Evolutionary conservation across 64 coral and sea anemone genomes (phyloP).

Genomic region (Montipora capricornis): DNA sequence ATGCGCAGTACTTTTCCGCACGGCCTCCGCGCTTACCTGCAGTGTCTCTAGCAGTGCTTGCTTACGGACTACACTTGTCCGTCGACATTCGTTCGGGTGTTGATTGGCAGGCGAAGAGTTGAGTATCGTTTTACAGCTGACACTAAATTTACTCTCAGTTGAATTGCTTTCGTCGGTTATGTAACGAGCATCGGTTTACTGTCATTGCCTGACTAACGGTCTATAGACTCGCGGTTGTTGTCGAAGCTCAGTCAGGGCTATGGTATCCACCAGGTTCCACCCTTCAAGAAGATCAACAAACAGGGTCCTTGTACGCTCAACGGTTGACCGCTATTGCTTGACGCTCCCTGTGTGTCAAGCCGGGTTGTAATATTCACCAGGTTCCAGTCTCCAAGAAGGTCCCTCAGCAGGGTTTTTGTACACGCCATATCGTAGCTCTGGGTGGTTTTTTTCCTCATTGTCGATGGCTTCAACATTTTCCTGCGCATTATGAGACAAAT

Average conservation of each 20-base stretch:
- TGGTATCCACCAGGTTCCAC: too few relatives aligned
- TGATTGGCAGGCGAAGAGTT: background rate
- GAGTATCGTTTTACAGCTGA: background rate
- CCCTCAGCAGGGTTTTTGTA: constrained; percentile 8
- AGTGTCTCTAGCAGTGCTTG: too few relatives aligned
- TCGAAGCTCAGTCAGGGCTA: too few relatives aligned
- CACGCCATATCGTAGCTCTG: constrained; percentile 11
- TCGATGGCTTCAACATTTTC: background rate
- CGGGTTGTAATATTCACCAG: constrained; percentile 3
- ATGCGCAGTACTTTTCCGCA: too few relatives aligned
- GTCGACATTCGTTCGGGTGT: background rate
- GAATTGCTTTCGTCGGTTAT: background rate
- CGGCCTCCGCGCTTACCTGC: too few relatives aligned
- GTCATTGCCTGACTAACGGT: too few relatives aligned
- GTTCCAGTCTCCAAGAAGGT: constrained; percentile 22
- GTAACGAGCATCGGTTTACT: background rate
- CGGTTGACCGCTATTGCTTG: too few relatives aligned
- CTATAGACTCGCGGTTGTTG: too few relatives aligned
- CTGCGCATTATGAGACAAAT: background rate
- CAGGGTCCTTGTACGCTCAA: too few relatives aligned
- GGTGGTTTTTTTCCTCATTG: constrained; percentile 26
- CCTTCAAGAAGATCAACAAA: too few relatives aligned
- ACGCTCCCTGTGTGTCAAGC: background rate
- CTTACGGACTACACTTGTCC: too few relatives aligned
- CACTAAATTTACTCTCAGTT: background rate